phyloP scores from a whole-genome alignment of 1,140 invertebrate species.

The Micrasema longulum region DNA sequence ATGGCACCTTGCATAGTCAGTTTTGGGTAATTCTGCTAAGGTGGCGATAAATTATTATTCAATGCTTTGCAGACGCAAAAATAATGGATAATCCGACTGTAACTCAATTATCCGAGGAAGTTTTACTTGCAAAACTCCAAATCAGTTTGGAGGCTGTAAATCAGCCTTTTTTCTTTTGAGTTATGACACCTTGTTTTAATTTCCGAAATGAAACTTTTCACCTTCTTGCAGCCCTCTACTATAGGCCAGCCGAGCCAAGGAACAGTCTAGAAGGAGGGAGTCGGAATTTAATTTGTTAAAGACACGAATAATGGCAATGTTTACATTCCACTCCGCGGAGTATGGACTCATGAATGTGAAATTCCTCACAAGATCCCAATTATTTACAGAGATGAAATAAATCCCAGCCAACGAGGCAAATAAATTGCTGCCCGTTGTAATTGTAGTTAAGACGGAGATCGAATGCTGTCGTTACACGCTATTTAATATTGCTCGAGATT shows the following conservation, averaged over 20 bases:
- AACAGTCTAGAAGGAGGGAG: slow-evolving; percentile 47
- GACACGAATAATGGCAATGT: slow-evolving; percentile 54
- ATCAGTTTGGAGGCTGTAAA: slow-evolving; percentile 26
- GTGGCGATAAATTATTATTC: slow-evolving; percentile 23
- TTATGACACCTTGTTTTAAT: slow-evolving; percentile 53
- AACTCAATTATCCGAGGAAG: slow-evolving; percentile 24
- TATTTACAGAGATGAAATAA: slow-evolving; percentile 56
- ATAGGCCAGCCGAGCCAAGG: slow-evolving; percentile 12
- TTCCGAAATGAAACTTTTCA: slow-evolving; percentile 52
- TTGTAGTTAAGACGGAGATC: slow-evolving; percentile 54
- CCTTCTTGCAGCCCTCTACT: slow-evolving; percentile 28
- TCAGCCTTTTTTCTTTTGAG: slow-evolving; percentile 35
- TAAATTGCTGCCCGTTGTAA: slow-evolving; percentile 51
- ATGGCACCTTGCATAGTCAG: slow-evolving; percentile 18
- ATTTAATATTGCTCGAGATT: slow-evolving; percentile 49
- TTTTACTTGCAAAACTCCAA: slow-evolving; percentile 22
- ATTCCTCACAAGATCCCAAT: slow-evolving; percentile 44
- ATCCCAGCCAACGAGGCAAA: slow-evolving; percentile 54
- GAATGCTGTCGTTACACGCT: slow-evolving; percentile 50
- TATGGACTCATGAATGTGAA: slow-evolving; percentile 35
- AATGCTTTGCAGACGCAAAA: slow-evolving; percentile 25
- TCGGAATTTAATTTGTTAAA: slow-evolving; percentile 56
- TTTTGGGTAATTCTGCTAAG: slow-evolving; percentile 26
- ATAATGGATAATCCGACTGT: slow-evolving; percentile 11
- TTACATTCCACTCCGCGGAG: slow-evolving; percentile 50